Conservation (phyloP, 2,888 invertebrate genomes). For the Lepidocyrtoides sp. region DNA sequence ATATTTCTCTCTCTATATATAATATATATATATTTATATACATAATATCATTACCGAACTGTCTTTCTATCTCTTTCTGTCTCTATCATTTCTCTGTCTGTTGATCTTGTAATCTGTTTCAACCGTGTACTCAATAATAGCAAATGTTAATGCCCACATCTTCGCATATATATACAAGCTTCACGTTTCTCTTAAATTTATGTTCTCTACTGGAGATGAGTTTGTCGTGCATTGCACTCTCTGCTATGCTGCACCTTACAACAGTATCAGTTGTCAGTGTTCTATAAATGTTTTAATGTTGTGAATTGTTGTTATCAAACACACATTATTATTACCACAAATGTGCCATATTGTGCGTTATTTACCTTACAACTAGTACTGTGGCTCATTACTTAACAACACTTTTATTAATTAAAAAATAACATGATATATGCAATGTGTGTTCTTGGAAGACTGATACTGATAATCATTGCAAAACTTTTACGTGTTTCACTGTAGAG, state of each 20-base stretch:
- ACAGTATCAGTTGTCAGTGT: conserved; percentile 12
- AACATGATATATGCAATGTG: conserved; percentile 8
- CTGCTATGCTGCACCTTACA: conserved; percentile 43
- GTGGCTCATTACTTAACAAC: not conserved
- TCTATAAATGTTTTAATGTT: not conserved
- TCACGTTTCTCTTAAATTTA: not conserved
- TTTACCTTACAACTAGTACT: not conserved
- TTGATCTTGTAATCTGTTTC: conserved; percentile 34
- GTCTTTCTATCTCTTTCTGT: conserved; percentile 52
- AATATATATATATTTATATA: conserved; percentile 44
- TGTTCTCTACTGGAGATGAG: not conserved
- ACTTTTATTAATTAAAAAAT: not conserved
- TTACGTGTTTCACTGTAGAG: conserved; percentile 16
- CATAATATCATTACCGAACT: conserved; percentile 14
- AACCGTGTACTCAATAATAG: conserved; percentile 28
- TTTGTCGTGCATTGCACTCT: conserved; percentile 43
- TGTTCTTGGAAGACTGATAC: conserved; percentile 20
- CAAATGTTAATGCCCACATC: conserved; percentile 36
- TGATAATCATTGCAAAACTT: conserved; percentile 3
- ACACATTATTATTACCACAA: not conserved
- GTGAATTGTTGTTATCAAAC: conserved; percentile 21
- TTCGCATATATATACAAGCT: conserved; percentile 24
- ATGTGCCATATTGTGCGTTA: not conserved
- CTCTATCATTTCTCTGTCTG: conserved; percentile 32
- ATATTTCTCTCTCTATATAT: conserved; percentile 52